A percentile compares a stretch with the other conserved stretches of the same genome.
Evolutionary conservation across 1,140 invertebrate genomes (phyloP).

Genomic region (Hycleus phaleratus): DNA sequence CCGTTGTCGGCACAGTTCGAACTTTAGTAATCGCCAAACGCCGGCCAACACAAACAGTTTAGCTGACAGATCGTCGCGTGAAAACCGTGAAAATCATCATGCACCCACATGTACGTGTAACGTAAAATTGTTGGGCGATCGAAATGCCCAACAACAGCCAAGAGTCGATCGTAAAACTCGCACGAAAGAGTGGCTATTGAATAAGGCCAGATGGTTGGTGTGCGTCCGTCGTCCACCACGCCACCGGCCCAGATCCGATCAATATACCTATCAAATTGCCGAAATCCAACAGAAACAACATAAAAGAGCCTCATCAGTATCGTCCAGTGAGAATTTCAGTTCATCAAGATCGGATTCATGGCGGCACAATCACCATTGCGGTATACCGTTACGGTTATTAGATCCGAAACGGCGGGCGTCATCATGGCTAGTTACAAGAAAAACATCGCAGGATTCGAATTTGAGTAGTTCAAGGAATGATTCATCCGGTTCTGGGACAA

Average conservation of each 20-base stretch:
- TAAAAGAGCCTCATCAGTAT: conserved; percentile 71
- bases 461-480: conserved; percentile 80
- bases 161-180: conserved; percentile 36
- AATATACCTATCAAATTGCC: conserved; percentile 73
- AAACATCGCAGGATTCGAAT: conserved; percentile 85
- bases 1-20: conserved; percentile 74
- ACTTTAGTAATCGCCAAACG: conserved; percentile 82
- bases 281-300: conserved; percentile 68
- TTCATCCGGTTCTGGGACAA: conserved; percentile 77
- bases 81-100: conserved; percentile 48
- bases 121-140: conserved; percentile 47
- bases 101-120: conserved; percentile 62
- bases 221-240: conserved; percentile 36
- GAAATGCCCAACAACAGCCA: conserved; percentile 25
- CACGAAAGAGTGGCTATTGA: conserved; percentile 43
- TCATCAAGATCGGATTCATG: conserved; percentile 73
- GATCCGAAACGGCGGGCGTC: conserved; percentile 70
- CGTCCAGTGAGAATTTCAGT: conserved; percentile 82
- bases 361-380: conserved; percentile 65
- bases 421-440: conserved; percentile 79
- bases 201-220: conserved; percentile 42
- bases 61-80: conserved; percentile 67
- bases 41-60: conserved; percentile 82
- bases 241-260: conserved; percentile 48
- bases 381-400: conserved; percentile 62